A percentile compares a stretch with the other conserved stretches of the same genome.
phyloP scores from a whole-genome alignment of 2,888 invertebrate species.

The Cryptus armator region DNA sequence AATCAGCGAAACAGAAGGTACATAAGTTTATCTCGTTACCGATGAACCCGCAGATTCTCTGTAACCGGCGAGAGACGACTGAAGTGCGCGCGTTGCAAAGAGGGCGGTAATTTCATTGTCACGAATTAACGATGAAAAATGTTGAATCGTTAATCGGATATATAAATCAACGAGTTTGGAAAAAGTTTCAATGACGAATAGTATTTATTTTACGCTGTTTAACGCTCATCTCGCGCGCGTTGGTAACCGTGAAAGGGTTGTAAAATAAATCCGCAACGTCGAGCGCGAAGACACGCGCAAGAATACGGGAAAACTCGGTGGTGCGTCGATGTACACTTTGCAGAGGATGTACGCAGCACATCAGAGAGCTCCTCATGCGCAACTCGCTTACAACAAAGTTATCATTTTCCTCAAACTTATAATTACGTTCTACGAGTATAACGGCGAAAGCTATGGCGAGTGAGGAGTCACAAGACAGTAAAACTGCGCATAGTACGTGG shows the following conservation, averaged over 20 bases:
- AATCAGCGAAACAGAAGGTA: background rate
- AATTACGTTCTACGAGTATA: constrained; percentile 54
- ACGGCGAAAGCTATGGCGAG: constrained; percentile 6
- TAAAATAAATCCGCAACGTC: background rate
- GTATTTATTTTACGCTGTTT: background rate
- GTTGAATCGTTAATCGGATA: too few relatives aligned
- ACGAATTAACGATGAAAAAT: too few relatives aligned
- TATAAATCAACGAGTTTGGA: too few relatives aligned
- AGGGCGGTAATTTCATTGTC: too few relatives aligned
- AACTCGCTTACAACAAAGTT: constrained; percentile 33
- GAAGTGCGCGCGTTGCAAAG: too few relatives aligned
- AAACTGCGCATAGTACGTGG: background rate
- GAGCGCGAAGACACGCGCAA: background rate
- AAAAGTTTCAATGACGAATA: background rate
- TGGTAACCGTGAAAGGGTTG: background rate
- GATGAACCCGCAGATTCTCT: too few relatives aligned
- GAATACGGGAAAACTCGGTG: background rate
- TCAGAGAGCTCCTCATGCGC: background rate
- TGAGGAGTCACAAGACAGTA: background rate
- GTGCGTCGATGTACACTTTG: background rate
- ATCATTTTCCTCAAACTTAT: constrained; percentile 49
- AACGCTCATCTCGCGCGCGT: background rate
- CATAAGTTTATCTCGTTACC: background rate
- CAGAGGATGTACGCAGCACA: background rate
- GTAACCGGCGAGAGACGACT: too few relatives aligned